Base-by-base conservation (phyloP, 2,113 vertebrate species). In the Camelus bactrianus region DNA sequence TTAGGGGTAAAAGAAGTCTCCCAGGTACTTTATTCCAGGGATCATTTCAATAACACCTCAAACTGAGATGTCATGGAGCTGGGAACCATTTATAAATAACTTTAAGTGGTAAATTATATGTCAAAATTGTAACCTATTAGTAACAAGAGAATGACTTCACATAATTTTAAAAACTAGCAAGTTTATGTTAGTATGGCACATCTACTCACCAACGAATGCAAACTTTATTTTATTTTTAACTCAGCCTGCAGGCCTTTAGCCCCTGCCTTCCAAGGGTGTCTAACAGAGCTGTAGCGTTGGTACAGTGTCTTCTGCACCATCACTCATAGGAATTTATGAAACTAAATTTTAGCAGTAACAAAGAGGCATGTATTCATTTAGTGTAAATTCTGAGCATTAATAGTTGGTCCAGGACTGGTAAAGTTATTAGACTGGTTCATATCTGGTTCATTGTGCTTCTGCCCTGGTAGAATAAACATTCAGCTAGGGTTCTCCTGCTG, bases 341-440 rank as follows among this genome's bases (percentile, higher is more conserved):
- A 83, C 70, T 97, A 42, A 42, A 42, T 42, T 42, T 80, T 81
- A 96, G 52, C 67, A 60, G 73, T 62, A 19, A 22, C 90, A 96
- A 89, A 96, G 93, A 83, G 5, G 13, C 32, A 42, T 54, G 85
- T 91, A 83, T 96, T 95, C 93, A n/a, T 86, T 97, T 86, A 20
- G 58, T 28, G 20, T 35, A 80, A 64, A 95, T n/a, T 94, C 94
- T 96, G 77, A 95, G 83, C 54, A 50, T 75, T 94, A 94, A 54
- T 24, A 85, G 65, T 42, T 93, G 81, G 91, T 79, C 22, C 69
- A 82, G 85, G 58, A 52, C 17, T 16, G 58, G 87, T 22, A 46
- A 81, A 91, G 83, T 95, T 96, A 87, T 95, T 95, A 96, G 81
- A 50, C 92, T 86, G 32, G 42, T 64, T 97, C 83, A 91, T 96